Evolutionary conservation across 2,888 invertebrate species (phyloP).

Genomic region (Subacronicta megacephala): DNA sequence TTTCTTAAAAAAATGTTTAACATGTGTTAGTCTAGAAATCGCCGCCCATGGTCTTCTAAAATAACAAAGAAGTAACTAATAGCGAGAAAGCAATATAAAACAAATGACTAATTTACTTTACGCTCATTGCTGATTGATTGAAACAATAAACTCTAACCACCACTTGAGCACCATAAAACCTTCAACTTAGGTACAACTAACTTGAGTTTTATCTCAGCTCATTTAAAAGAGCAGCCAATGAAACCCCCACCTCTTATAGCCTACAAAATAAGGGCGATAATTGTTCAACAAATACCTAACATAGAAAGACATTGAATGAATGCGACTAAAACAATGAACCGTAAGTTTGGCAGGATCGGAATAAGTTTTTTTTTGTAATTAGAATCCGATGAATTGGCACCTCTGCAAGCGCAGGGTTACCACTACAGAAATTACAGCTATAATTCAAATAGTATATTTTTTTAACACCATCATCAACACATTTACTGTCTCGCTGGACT

Average conservation of each 20-base stretch:
- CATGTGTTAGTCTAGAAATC: too few relatives aligned
- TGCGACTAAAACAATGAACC: slow-evolving; percentile 50
- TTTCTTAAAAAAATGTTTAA: too few relatives aligned
- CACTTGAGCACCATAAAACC: slow-evolving; percentile 18
- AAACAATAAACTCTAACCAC: slow-evolving; percentile 34
- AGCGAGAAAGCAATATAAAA: neutral
- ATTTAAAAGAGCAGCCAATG: slow-evolving; percentile 44
- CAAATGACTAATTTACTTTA: neutral
- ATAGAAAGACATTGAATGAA: slow-evolving; percentile 22
- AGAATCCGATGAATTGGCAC: slow-evolving; percentile 59
- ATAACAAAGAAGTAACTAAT: too few relatives aligned
- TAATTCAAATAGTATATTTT: too few relatives aligned
- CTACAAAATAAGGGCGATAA: slow-evolving; percentile 39
- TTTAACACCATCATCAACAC: too few relatives aligned
- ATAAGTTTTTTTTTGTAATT: slow-evolving; percentile 59
- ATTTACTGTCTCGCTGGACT: too few relatives aligned
- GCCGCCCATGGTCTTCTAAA: too few relatives aligned
- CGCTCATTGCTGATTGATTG: slow-evolving; percentile 19
- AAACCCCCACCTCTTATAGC: slow-evolving; percentile 45
- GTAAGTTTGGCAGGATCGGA: slow-evolving; percentile 50
- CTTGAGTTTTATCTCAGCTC: slow-evolving; percentile 41
- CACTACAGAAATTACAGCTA: too few relatives aligned
- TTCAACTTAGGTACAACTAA: slow-evolving; percentile 25
- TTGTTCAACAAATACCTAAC: slow-evolving; percentile 43
- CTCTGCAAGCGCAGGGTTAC: slow-evolving; percentile 25